Evolutionary conservation across 2,797 vertebrate species (phyloP).

Genomic region (Amazona finschi): DNA sequence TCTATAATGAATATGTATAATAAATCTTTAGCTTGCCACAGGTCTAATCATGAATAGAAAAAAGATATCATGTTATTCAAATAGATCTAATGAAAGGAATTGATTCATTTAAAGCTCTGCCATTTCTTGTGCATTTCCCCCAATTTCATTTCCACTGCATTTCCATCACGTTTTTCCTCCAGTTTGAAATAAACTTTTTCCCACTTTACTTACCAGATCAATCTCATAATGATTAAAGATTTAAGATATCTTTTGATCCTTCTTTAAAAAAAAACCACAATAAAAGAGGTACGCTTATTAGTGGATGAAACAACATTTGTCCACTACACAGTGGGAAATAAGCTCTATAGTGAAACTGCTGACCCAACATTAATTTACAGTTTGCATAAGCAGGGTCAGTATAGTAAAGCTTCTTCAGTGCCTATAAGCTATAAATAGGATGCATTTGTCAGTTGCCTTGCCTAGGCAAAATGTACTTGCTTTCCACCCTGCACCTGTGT

Average conservation of each 20-base stretch:
- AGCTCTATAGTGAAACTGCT: neutral
- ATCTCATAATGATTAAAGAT: neutral
- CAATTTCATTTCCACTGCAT: neutral
- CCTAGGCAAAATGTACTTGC: neutral
- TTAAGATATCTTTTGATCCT: neutral
- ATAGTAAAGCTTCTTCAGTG: neutral
- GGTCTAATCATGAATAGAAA: neutral
- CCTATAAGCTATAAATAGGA: neutral
- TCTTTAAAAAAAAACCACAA: neutral
- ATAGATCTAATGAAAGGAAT: constrained; percentile 12
- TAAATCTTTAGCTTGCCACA: neutral
- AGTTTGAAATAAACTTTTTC: neutral
- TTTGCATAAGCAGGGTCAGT: neutral
- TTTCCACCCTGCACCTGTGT: neutral
- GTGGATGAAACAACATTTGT: neutral
- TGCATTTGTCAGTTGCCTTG: neutral
- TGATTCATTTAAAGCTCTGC: neutral
- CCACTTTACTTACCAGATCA: neutral
- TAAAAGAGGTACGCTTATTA: neutral
- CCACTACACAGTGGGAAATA: neutral
- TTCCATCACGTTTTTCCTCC: neutral
- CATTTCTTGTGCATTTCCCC: neutral
- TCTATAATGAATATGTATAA: neutral
- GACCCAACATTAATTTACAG: neutral
- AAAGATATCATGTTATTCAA: neutral